A percentile compares a stretch with the other conserved stretches of the same genome.
phyloP scores from a whole-genome alignment of 1,140 invertebrate genomes.

The Diorhabda sublineata region DNA sequence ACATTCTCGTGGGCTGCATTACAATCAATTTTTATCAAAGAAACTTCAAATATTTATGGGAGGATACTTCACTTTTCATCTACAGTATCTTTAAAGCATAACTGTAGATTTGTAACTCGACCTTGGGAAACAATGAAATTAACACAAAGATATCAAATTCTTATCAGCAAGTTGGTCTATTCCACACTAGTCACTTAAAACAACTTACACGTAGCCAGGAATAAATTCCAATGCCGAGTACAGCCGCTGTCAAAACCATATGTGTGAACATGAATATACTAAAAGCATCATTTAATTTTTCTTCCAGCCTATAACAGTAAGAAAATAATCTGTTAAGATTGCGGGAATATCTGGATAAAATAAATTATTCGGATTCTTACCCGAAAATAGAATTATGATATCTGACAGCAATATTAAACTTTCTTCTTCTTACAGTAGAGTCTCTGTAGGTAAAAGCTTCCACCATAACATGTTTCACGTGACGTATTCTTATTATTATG shows the following conservation, averaged over 20 bases:
- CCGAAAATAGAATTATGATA: slow-evolving; percentile 2
- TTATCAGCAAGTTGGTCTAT: no score
- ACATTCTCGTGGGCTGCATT: no score
- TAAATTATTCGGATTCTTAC: neutral
- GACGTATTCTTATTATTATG: neutral
- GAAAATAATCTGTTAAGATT: neutral
- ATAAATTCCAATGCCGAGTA: neutral
- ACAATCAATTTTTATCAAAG: no score
- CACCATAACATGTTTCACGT: neutral
- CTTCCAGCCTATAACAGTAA: neutral
- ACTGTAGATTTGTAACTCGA: no score
- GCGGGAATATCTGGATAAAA: neutral
- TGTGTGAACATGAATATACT: slow-evolving; percentile 4
- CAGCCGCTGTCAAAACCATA: neutral
- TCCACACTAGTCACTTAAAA: neutral
- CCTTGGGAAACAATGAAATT: no score
- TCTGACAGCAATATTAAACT: neutral
- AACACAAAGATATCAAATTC: no score
- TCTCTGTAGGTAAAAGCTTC: neutral
- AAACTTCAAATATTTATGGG: no score
- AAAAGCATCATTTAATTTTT: neutral
- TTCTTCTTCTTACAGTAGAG: neutral
- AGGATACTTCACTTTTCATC: no score
- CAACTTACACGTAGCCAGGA: neutral
- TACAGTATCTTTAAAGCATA: no score